Evolutionary conservation across 2,797 vertebrate genomes (phyloP).

Genomic region (Hozukius guyotensis): DNA sequence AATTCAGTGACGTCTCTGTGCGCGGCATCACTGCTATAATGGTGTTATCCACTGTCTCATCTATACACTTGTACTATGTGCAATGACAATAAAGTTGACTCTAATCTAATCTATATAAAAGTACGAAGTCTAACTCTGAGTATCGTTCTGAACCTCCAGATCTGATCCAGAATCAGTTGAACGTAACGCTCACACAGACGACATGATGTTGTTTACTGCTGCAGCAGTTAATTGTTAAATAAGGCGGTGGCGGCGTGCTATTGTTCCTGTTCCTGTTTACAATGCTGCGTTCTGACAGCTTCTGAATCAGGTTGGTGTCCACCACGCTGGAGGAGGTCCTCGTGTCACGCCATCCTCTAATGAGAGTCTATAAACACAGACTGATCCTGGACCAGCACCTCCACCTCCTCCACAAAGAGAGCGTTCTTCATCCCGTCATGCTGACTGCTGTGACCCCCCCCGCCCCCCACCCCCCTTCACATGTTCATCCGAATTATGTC

Average conservation of each 20-base stretch:
- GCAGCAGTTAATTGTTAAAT: conserved; percentile 46
- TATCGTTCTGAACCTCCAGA: background rate
- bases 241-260: conserved; percentile 1
- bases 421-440: conserved; percentile 28
- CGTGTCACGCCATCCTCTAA: conserved; percentile 62
- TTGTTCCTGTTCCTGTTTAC: conserved; percentile 60
- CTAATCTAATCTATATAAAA: too few species aligned
- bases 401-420: conserved; percentile 54
- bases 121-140: too few species aligned
- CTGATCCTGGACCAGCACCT: conserved; percentile 1
- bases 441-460: background rate
- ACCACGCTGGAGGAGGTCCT: conserved; percentile 41
- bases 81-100: too few species aligned
- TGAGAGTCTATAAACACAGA: conserved; percentile 28
- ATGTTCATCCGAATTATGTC: conserved; percentile 14
- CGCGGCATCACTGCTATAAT: too few species aligned
- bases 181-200: conserved; percentile 2
- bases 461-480: background rate
- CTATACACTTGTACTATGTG: too few species aligned
- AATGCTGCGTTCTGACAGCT: conserved; percentile 9
- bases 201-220: conserved; percentile 48
- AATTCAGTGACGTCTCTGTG: too few species aligned
- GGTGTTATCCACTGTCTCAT: too few species aligned
- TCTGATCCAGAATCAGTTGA: background rate
- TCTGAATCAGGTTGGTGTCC: conserved; percentile 31